Evolutionary conservation across 2,888 invertebrate species (phyloP), one percentile per base, ranked within the genome.

Genomic region (Melanostoma scalare): DNA sequence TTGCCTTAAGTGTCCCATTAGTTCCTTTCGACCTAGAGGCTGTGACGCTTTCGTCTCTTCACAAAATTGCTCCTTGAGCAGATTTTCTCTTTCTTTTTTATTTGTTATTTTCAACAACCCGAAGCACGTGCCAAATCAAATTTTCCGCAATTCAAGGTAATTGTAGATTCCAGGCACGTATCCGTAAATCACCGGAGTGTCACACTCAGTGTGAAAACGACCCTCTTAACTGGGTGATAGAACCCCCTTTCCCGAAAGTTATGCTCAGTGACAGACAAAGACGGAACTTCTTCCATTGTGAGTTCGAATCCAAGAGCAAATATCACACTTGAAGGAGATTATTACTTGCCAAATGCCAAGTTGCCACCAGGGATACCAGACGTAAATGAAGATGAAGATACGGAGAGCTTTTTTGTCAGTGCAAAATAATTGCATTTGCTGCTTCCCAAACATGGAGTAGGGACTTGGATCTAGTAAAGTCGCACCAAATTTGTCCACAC

Each of bases 91-190:
- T 31, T 31, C 6, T 50, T 50, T 38, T 38, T 35, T 44, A n/a
- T 55, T 30, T 55, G 20, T 60, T 38, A 65, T 33, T 31, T 50
- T 33, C 58, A 36, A 52, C 55, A 79, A 53, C 76, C 53, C 56
- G 77, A 31, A 63, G 78, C 82, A 84, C 82, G 82, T 78, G 82
- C 82, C 82, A 84, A 82, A 84, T 84, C 82, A 84, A 78, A 78
- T 78, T 78, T 78, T 74, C 74, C 36, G 36, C 78, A 84, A 78
- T 84, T 69, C 74, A 53, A 74, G 78, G 78, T 71, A 74, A 84
- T 84, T 74, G 78, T 35, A 63, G 65, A 78, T 65, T 84, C 78
- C 73, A 35, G 65, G 40, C 82, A 84, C 82, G 82, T 84, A 78
- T 30, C 74, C 73, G 78, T 84, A 78, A 84, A 84, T 84, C 82